Evolutionary conservation across 1,140 invertebrate genomes (phyloP), one percentile per base, ranked within the genome.

Genomic region (Drosophila tsacasi): DNA sequence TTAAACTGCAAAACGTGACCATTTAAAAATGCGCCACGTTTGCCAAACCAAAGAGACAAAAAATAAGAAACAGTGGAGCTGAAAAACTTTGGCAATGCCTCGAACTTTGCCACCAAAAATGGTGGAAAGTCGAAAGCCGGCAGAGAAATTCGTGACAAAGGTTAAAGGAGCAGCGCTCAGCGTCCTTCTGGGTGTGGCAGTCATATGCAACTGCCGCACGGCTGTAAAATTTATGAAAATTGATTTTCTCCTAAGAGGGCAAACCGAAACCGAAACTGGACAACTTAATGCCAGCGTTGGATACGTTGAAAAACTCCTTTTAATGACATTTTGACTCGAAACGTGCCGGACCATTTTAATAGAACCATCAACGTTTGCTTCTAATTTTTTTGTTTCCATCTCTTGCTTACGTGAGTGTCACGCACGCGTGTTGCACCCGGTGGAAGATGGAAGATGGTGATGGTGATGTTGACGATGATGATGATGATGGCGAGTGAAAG

Each of bases 11-110:
- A 79, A 89, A 89, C 85, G 85, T 89, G 85, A 89, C 85, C 85
- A 89, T 89, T 89, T 89, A 89, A 89, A 89, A 89, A 90, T 85
- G 85, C 86, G 85, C 75, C 69, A 85, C 78, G 84, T 89, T 85
- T 81, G 84, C 81, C 80, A 71, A 71, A 55, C 37, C 42, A 57
- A 71, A 54, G 13, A 19, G 17, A 35, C 42, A 17, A 49, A 19
- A 10, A 21, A 58, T 30, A 52, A 39, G 25, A 25, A 21, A 12
- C 39, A 66, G 27, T 52, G 66, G 15, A 32, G 44, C 37, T 32
- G 30, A 1, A 76, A 84, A 90, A 90, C 85, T 89, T 84, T 90
- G 55, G 35, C 67, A 68, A 54, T 66, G 52, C 83, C 55, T 64
- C 55, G 37, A 82, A 50, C 73, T 63, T 69, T 60, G 69, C 54